Evolutionary conservation across 2,113 vertebrate species (phyloP).

Genomic region (Microcebus murinus): DNA sequence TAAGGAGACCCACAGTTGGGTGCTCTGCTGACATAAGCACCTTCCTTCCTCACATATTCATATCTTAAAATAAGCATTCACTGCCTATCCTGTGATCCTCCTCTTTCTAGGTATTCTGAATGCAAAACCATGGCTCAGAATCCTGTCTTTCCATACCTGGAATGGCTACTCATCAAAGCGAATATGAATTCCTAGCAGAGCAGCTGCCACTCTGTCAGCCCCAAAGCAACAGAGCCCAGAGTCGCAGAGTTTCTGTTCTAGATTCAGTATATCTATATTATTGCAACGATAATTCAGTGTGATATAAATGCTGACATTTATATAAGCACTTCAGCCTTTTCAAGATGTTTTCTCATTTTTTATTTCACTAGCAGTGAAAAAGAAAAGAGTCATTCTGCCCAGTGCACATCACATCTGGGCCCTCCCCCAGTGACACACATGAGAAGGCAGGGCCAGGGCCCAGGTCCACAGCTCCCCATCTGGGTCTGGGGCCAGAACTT

Average conservation of each 20-base stretch:
- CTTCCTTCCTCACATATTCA: not conserved
- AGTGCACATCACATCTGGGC: no score
- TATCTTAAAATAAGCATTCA: conserved; percentile 53
- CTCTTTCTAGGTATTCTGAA: not conserved
- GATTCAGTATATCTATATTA: conserved; percentile 3
- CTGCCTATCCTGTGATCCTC: not conserved
- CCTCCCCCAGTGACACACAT: not conserved
- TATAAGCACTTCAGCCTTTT: conserved; percentile 8
- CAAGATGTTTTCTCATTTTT: conserved; percentile 33
- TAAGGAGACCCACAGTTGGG: not conserved
- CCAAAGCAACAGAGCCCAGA: conserved; percentile 21
- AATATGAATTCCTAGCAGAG: not conserved
- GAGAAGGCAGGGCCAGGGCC: not conserved
- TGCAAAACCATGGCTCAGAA: conserved; percentile 21
- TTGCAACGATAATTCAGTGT: not conserved
- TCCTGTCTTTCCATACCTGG: not conserved
- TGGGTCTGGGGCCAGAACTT: not conserved
- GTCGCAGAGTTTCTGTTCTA: not conserved
- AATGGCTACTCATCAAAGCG: not conserved
- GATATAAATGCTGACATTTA: conserved; percentile 30
- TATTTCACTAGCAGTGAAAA: conserved; percentile 27
- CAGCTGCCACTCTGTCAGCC: not conserved
- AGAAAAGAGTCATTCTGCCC: conserved; percentile 4
- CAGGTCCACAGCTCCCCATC: not conserved
- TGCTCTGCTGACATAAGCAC: not conserved